A percentile compares a stretch with the other conserved stretches of the same genome.
phyloP scores from a whole-genome alignment of 35 echinoderm and acorn worm genomes.

The Apostichopus japonicus region DNA sequence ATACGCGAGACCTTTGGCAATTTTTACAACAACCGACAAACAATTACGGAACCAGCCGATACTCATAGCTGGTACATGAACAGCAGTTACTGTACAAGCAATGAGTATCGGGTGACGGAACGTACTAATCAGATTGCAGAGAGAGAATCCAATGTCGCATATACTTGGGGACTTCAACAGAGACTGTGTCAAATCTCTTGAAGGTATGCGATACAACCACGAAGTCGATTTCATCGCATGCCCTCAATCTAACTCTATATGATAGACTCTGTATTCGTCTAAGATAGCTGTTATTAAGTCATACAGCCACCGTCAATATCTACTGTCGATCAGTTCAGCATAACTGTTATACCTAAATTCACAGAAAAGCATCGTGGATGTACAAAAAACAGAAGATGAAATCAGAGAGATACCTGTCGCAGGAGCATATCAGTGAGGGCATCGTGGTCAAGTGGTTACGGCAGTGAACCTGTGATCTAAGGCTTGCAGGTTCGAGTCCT shows the following conservation, averaged over 20 bases:
- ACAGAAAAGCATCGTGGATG: conserved; percentile 29
- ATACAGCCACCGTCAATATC: conserved; percentile 10
- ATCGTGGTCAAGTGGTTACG: too few species aligned
- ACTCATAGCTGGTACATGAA: too few species aligned
- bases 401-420: conserved; percentile 7
- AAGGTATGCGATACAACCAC: conserved; percentile 41
- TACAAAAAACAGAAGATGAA: conserved; percentile 26
- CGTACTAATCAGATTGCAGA: conserved; percentile 5
- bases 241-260: not conserved
- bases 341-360: conserved; percentile 32
- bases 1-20: not conserved
- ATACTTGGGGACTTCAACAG: conserved; percentile 42
- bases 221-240: conserved; percentile 1
- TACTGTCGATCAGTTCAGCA: conserved; percentile 26
- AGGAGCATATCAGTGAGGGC: conserved; percentile 15
- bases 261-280: not conserved
- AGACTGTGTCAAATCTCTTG: conserved; percentile 13
- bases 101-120: not conserved
- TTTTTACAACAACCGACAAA: not conserved
- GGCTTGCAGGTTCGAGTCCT: too few species aligned
- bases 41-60: not conserved
- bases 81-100: too few species aligned
- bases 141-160: not conserved
- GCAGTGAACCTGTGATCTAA: too few species aligned
- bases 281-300: conserved; percentile 18